phyloP scores from a whole-genome alignment of 1,140 invertebrate genomes.

The Drosophila bifasciata region DNA sequence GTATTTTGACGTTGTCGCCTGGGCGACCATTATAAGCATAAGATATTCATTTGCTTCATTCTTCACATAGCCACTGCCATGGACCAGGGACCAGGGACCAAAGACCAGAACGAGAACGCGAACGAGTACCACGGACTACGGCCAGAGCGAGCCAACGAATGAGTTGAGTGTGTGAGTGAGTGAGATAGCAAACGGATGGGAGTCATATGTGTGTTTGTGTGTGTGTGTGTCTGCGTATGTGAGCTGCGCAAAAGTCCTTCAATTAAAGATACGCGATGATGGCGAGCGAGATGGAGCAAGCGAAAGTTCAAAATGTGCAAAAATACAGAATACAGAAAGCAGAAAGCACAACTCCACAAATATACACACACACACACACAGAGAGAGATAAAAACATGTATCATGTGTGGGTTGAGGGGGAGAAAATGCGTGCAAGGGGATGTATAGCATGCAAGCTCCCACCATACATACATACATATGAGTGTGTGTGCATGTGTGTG shows the following conservation, averaged over 20 bases:
- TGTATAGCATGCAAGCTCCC: slow-evolving; percentile 4
- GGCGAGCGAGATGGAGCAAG: slow-evolving; percentile 61
- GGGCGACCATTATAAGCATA: slow-evolving; percentile 79
- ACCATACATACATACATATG: slow-evolving; percentile 20
- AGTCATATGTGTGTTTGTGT: slow-evolving; percentile 14
- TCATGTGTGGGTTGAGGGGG: neutral
- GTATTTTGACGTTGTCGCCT: slow-evolving; percentile 48
- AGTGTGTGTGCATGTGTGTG: slow-evolving; percentile 20
- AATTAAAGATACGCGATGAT: slow-evolving; percentile 76
- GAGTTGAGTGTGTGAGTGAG: slow-evolving; percentile 28
- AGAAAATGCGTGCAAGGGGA: slow-evolving; percentile 28
- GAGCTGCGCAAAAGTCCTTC: slow-evolving; percentile 80
- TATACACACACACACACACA: slow-evolving; percentile 2
- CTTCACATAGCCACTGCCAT: slow-evolving; percentile 76
- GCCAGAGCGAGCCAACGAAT: slow-evolving; percentile 54
- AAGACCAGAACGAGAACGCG: too few relatives aligned
- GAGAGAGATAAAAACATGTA: too few relatives aligned
- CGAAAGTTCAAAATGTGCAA: slow-evolving; percentile 57
- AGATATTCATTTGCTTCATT: slow-evolving; percentile 80
- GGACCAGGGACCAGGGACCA: slow-evolving; percentile 30
- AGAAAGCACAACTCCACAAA: slow-evolving; percentile 45
- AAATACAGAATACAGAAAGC: slow-evolving; percentile 28
- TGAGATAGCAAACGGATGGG: slow-evolving; percentile 31
- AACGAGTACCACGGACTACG: slow-evolving; percentile 1
- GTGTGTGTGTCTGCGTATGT: slow-evolving; percentile 38